Base-by-base conservation (phyloP, 1,140 invertebrate genomes). In the Brachionus koreanus region DNA sequence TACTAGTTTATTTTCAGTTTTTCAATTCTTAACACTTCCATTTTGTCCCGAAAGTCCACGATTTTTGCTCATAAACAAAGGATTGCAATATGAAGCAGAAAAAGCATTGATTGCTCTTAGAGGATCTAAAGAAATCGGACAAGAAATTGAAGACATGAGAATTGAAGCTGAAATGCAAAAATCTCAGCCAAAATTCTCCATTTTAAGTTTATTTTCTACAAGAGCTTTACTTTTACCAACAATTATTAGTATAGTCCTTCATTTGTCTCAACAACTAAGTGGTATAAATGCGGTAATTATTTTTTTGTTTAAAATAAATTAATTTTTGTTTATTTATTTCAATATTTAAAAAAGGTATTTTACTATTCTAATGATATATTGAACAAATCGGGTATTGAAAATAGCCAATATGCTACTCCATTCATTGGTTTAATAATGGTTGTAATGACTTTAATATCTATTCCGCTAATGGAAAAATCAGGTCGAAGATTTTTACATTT, bases 1-100 rank as follows among this genome's bases (percentile, higher is more conserved):
- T 85, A 94, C 95, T 85, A 91, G 96, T 84, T 93, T 94, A 88
- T 95, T 95, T 83, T 93, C 95, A 84, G 91, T 95, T 85, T 90
- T 97, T 85, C 96, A 98, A 90, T 90, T 97, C 85, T 88, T 96
- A 84, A 90, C 97, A 86, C 91, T 98, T 86, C 94, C 95, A 84
- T 92, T 96, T 85, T 97, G 95, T 90, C 95, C 95, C 25, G 96
- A 98, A 90, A 95, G 94, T 83, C 95, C 95, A 63, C 90, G 94
- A 86, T 93, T 92, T 91, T 91, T 98, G 87, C 92, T 97, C 85
- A 94, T 98, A 85, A 96, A 94, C 67, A 94, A 94, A 87, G 93
- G 95, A 88, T 93, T 94, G 92, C 94, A 96, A 88, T 93, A 95
- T 86, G 94, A 95, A 87, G 95, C 95, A 52, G 91, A 94, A 85